A percentile compares a stretch with the other conserved stretches of the same genome.
These are phyloP conservation scores for Percopsis omiscomaycus DNA, from an alignment of 2,797 vertebrate species.

Conservation along the genomic window DNA sequence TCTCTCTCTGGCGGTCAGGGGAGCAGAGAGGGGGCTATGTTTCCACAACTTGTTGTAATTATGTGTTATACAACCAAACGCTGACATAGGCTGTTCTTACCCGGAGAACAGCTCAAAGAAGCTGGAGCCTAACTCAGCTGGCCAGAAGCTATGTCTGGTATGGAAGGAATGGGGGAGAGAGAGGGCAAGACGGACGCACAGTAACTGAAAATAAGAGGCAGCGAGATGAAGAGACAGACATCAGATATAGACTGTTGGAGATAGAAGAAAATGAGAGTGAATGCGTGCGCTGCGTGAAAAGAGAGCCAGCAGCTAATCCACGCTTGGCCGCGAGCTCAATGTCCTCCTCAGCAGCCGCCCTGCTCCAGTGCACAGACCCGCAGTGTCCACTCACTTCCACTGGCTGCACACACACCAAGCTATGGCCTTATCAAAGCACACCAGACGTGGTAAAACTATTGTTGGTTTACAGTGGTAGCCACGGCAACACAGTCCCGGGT, in stretches of 20 bases:
- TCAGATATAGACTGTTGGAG: background rate
- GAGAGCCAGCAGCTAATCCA: conserved; percentile 29
- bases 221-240: conserved; percentile 19
- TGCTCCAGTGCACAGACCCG: conserved; percentile 24
- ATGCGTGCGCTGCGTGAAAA: background rate
- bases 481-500: background rate
- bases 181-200: conserved; percentile 5
- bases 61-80: conserved; percentile 60
- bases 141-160: conserved; percentile 64
- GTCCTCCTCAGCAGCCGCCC: conserved; percentile 9
- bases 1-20: conserved; percentile 23
- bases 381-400: conserved; percentile 36
- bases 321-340: background rate
- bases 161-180: conserved; percentile 44
- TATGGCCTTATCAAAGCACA: conserved; percentile 44
- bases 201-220: background rate
- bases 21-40: conserved; percentile 45
- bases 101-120: conserved; percentile 32
- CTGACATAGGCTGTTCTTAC: conserved; percentile 58
- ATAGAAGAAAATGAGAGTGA: background rate
- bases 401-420: conserved; percentile 38
- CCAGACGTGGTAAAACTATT: background rate
- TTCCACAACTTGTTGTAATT: conserved; percentile 64
- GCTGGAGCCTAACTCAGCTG: conserved; percentile 56
- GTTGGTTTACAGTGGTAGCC: background rate